Evolutionary conservation across 2,888 invertebrate species (phyloP), one percentile per base, ranked within the genome.

Genomic region (Ichneumoninae sp.): DNA sequence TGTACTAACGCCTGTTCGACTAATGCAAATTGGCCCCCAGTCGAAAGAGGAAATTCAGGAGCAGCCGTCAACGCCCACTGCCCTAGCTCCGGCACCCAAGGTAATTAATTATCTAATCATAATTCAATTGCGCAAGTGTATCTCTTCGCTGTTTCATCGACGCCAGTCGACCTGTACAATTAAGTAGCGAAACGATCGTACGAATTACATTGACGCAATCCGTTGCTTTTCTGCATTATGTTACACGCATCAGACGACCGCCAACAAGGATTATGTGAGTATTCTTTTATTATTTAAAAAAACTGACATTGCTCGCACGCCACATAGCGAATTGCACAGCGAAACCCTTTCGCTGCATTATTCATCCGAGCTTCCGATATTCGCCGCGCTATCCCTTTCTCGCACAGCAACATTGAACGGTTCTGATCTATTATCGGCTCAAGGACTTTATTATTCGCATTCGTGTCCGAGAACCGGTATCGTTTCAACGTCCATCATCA

Each of bases 41-140:
- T 90, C 93, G 8, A 92, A 86, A 86, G 91, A 90, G 26, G 91
- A 92, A 60, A 90, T 91, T 81, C 91, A 91, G 86, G 92, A 93
- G 74, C 91, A 91, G 77, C 88, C 89, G 47, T 84, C 92, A 2
- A 92, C 92, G 50, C 92, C 93, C 10, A 91, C 92, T 30, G 91
- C 91, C 7, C 83, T 92, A 60, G 86, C 92, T 52, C 91, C 91
- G n/a, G 78, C 89, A 3, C 86, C 90, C n/a, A 92, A 92, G 93
- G 93, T 93, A 92, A 85, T 76, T 74, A 76, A 81, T 77, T 30
- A 26, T 60, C 13, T 44, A 60, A 79, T 71, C 19, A 83, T 70
- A n/a, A 47, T 26, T 40, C 60, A 60, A 70, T 10, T 52, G 10
- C 2, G 16, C 52, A 13, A 63, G 30, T 3, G 16, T 30, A 60